phyloP scores from a whole-genome alignment of 2,888 invertebrate genomes.

The Plagodis pulveraria region DNA sequence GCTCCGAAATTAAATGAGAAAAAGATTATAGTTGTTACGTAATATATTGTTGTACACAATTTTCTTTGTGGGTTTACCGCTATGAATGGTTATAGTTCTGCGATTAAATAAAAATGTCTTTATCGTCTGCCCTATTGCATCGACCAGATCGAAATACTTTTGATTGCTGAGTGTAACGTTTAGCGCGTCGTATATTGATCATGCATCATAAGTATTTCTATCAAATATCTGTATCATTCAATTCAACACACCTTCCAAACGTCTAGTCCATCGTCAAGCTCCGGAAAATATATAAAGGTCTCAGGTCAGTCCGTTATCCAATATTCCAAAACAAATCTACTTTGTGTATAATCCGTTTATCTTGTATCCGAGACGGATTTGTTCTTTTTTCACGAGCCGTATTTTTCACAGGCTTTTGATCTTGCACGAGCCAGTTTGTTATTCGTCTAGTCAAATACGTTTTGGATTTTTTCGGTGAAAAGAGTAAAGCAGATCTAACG shows the following conservation, averaged over 20 bases:
- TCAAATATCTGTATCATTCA: background rate
- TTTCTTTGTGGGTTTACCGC: no score
- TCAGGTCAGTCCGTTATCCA: conserved; percentile 6
- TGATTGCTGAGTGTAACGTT: no score
- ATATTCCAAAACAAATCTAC: conserved; percentile 12
- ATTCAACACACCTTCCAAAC: background rate
- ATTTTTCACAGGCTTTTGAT: conserved; percentile 10
- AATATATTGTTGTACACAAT: no score
- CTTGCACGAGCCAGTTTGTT: conserved; percentile 13
- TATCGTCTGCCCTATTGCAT: no score
- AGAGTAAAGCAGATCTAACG: background rate
- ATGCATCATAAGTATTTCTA: no score
- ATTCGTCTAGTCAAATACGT: conserved; percentile 8
- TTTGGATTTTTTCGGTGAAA: conserved; percentile 2
- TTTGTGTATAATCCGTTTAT: conserved; percentile 15
- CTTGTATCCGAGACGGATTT: conserved; percentile 4
- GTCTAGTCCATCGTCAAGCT: background rate
- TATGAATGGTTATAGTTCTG: no score
- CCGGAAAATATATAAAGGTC: conserved; percentile 2
- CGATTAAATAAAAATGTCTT: no score
- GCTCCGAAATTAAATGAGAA: no score
- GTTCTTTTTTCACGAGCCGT: conserved; percentile 5
- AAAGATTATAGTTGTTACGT: no score
- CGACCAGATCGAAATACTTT: no score
- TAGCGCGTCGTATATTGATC: no score